Base-by-base conservation (phyloP, 2,113 vertebrate genomes). In the Clinocottus analis region DNA sequence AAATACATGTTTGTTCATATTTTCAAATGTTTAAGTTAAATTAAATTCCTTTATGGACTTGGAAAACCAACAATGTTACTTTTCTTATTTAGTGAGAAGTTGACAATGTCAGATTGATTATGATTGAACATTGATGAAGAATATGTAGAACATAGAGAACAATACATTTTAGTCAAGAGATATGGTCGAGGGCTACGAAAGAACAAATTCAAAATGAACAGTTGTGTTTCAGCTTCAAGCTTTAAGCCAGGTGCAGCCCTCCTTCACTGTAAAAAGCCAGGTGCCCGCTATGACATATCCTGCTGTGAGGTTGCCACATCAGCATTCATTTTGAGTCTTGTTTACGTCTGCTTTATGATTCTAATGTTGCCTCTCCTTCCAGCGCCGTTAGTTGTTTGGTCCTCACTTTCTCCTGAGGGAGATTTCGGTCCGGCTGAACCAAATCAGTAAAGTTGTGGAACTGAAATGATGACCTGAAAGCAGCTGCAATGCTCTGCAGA, bases 51-150 rank as follows among this genome's bases (percentile, higher is more conserved):
- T 53, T 23, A 2, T 14, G 12, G n/a, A 23, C 35, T 25, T 3
- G 29, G 27, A 35, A 51, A 33, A 51, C 21, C 10, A 16, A 37
- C 1, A 37, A 39, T n/a, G n/a, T n/a, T n/a, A n/a, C n/a, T n/a
- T n/a, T n/a, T n/a, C n/a, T n/a, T n/a, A n/a, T n/a, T n/a, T n/a
- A n/a, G n/a, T n/a, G n/a, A n/a, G n/a, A n/a, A n/a, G n/a, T 53
- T 51, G 21, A 53, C 2, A 55, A 25, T 6, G 6, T 19, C 3
- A 53, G 47, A 41, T 58, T 8, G 10, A 6, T 58, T 71, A 43
- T 29, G 2, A 59, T 43, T 0, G 0, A 27, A 27, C 29, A 13
- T 4, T 0, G 10, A 27, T 3, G 0, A 53, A 13, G 9, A 62
- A 27, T 7, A 66, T 58, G 4, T 2, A 75, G 17, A 63, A 4